phyloP scores from a whole-genome alignment of 2,113 vertebrate species.

The Chaetorhynchus papuensis region DNA sequence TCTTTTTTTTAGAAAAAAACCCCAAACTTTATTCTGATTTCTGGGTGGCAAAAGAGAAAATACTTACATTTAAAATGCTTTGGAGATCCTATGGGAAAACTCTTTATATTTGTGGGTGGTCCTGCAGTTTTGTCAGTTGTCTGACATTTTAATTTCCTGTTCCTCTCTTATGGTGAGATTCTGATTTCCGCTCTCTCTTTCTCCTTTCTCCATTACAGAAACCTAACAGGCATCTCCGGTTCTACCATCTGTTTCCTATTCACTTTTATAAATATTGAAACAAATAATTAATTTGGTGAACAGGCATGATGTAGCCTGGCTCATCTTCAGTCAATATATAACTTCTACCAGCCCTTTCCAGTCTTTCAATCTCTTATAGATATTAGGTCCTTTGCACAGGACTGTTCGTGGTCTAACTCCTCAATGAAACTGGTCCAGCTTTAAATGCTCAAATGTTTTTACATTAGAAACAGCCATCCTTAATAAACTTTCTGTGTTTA shows the following conservation, averaged over 20 bases:
- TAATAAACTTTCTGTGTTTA: not conserved
- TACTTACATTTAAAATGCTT: not conserved
- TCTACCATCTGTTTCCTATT: conserved; percentile 69
- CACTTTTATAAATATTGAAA: conserved; percentile 56
- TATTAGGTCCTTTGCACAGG: not conserved
- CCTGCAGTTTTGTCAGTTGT: conserved; percentile 48
- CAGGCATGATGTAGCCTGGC: not conserved
- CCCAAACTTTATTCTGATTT: not conserved
- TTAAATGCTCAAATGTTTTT: not conserved
- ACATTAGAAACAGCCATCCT: not conserved
- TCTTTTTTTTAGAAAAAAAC: not conserved
- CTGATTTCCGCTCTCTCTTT: conserved; percentile 55
- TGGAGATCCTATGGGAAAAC: not conserved
- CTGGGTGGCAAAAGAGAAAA: not conserved
- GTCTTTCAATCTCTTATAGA: not conserved
- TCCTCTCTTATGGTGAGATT: conserved; percentile 54
- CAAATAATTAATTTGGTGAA: conserved; percentile 59
- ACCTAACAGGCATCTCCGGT: conserved; percentile 44
- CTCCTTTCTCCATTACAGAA: conserved; percentile 17
- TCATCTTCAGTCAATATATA: conserved; percentile 45
- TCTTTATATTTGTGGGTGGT: conserved; percentile 46
- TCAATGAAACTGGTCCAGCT: not conserved
- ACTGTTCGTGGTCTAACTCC: not conserved
- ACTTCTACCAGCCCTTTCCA: conserved; percentile 38
- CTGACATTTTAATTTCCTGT: conserved; percentile 73